Evolutionary conservation across 2,888 invertebrate species (phyloP).

Genomic region (Drosophila demipolita): DNA sequence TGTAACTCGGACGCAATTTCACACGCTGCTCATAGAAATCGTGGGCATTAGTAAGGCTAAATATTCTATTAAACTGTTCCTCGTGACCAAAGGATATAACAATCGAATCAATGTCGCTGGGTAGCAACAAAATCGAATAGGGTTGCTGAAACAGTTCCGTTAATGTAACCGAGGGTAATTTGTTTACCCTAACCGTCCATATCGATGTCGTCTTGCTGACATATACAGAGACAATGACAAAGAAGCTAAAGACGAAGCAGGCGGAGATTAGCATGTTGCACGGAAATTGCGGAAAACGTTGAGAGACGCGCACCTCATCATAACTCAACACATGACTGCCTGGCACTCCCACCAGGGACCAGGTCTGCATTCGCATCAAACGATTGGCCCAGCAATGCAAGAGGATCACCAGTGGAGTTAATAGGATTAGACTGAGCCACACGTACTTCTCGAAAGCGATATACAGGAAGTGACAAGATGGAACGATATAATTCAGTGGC

Average conservation of each 20-base stretch:
- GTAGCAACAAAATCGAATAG: constrained; percentile 43
- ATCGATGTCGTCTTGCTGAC: constrained; percentile 54
- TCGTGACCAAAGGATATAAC: constrained; percentile 54
- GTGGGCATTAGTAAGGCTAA: constrained; percentile 1
- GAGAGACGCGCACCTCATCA: neutral
- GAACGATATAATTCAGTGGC: constrained; percentile 39
- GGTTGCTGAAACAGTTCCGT: constrained; percentile 39
- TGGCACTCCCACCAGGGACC: constrained; percentile 53
- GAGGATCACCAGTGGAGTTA: neutral
- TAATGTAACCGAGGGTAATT: constrained; percentile 13
- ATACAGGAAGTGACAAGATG: constrained; percentile 49
- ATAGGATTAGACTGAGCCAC: constrained; percentile 45
- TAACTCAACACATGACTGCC: constrained; percentile 5
- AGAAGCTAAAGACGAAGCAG: constrained; percentile 33
- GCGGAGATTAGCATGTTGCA: neutral
- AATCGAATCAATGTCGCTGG: constrained; percentile 42
- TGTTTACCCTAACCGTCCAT: constrained; percentile 40
- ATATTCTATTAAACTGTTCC: constrained; percentile 34
- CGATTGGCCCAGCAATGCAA: constrained; percentile 11
- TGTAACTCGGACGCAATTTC: constrained; percentile 42
- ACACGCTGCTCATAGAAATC: constrained; percentile 42
- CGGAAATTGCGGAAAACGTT: constrained; percentile 4
- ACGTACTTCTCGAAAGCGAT: constrained; percentile 50
- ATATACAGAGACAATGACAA: constrained; percentile 48
- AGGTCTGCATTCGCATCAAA: constrained; percentile 8